phyloP scores from a whole-genome alignment of 2,113 vertebrate species.

The Pleuronectes platessa region DNA sequence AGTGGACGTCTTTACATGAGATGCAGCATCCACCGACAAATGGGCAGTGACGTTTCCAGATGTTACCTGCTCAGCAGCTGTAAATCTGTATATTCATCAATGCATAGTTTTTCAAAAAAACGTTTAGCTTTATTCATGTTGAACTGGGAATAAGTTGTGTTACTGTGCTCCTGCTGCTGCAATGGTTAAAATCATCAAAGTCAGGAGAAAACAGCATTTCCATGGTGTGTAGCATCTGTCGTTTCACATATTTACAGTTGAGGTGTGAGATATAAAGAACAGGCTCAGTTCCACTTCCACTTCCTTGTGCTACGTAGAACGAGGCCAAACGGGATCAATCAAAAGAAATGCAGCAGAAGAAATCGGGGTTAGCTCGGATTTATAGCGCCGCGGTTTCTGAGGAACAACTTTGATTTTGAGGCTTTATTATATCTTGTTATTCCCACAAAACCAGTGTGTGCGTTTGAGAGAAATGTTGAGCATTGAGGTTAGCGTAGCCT shows the following conservation, averaged over 20 bases:
- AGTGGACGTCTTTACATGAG: not conserved
- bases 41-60: not conserved
- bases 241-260: conserved; percentile 8
- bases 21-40: not conserved
- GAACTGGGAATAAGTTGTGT: no score
- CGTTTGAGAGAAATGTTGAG: no score
- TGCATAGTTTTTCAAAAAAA: no score
- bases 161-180: not conserved
- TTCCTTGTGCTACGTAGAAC: not conserved
- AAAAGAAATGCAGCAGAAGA: not conserved
- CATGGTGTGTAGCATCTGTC: no score
- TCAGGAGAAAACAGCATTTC: no score
- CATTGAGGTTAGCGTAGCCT: no score
- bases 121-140: no score
- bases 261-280: not conserved
- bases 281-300: conserved; percentile 10
- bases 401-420: not conserved
- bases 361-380: not conserved
- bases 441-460: no score
- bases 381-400: not conserved
- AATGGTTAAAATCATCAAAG: not conserved
- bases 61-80: not conserved
- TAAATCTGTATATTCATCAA: not conserved
- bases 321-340: not conserved
- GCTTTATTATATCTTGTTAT: no score